Conservation (phyloP, 2,113 vertebrate genomes). For the Crotalus helleri region DNA sequence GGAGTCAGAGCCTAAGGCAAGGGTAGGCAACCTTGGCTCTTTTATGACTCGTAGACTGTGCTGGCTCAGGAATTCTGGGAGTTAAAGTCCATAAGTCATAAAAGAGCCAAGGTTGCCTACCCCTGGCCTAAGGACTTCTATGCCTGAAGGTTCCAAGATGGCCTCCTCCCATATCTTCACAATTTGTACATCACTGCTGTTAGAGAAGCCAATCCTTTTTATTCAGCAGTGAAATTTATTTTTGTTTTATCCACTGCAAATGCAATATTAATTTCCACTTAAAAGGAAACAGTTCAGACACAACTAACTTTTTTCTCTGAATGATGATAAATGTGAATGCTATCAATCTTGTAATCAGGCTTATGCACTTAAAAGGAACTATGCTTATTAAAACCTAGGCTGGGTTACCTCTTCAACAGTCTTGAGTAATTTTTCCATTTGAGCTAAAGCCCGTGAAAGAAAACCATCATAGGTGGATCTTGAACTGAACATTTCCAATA, state of each 20-base stretch:
- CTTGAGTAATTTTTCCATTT: conserved; percentile 68
- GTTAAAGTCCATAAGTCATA: too few species aligned
- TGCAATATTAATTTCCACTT: not conserved
- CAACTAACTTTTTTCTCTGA: not conserved
- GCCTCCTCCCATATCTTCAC: not conserved
- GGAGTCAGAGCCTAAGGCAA: not conserved
- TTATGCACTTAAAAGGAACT: too few species aligned
- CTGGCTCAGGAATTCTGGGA: too few species aligned
- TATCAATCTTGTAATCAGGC: not conserved
- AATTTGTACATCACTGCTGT: not conserved
- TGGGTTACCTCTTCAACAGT: conserved; percentile 68
- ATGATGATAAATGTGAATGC: not conserved
- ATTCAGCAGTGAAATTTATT: not conserved
- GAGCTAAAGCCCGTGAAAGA: conserved; percentile 68
- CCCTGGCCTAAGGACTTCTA: not conserved
- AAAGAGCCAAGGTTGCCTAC: too few species aligned
- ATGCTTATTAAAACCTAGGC: not conserved
- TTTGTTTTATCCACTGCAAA: not conserved
- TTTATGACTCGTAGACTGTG: too few species aligned
- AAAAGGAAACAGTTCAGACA: not conserved
- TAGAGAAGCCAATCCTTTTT: not conserved
- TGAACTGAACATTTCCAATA: conserved; percentile 75
- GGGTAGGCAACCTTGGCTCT: too few species aligned
- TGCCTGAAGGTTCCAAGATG: not conserved
- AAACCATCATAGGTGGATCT: conserved; percentile 73